Conservation (phyloP, 2,888 invertebrate species). For the Spisula solida region DNA sequence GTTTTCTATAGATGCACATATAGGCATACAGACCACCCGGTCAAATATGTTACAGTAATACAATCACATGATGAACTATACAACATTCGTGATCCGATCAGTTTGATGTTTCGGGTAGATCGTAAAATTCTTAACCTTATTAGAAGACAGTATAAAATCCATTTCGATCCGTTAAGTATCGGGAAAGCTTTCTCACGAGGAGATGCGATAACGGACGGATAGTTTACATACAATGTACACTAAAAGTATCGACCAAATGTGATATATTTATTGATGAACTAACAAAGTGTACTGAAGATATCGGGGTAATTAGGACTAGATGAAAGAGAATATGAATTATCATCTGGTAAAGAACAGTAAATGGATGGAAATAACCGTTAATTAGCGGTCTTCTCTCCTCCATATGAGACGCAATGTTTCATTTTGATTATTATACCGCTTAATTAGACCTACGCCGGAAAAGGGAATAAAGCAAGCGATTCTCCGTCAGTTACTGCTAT, state of each 20-base stretch:
- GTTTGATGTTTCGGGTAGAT: not conserved
- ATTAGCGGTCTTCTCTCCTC: not conserved
- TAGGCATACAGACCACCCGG: not conserved
- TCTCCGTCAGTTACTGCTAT: too few relatives aligned
- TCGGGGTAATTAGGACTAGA: not conserved
- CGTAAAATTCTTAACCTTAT: constrained; percentile 18
- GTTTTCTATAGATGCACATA: too few relatives aligned
- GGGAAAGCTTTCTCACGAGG: not conserved
- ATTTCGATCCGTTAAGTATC: constrained; percentile 18
- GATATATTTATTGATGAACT: constrained; percentile 19
- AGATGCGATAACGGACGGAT: constrained; percentile 4
- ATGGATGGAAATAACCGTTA: not conserved
- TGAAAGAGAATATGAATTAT: constrained; percentile 21
- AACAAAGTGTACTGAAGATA: not conserved
- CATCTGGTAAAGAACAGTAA: not conserved
- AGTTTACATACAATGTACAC: not conserved
- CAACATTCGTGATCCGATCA: not conserved
- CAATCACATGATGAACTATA: not conserved
- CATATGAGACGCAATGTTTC: not conserved
- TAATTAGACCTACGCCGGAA: not conserved
- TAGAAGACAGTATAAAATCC: constrained; percentile 21
- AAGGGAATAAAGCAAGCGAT: too few relatives aligned
- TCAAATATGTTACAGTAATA: not conserved
- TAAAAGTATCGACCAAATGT: not conserved
- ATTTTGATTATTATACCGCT: not conserved